Percentiles rank a stretch among this genome's conserved stretches.
phyloP scores from a whole-genome alignment of 2,113 vertebrate genomes.

The Scomber japonicus region DNA sequence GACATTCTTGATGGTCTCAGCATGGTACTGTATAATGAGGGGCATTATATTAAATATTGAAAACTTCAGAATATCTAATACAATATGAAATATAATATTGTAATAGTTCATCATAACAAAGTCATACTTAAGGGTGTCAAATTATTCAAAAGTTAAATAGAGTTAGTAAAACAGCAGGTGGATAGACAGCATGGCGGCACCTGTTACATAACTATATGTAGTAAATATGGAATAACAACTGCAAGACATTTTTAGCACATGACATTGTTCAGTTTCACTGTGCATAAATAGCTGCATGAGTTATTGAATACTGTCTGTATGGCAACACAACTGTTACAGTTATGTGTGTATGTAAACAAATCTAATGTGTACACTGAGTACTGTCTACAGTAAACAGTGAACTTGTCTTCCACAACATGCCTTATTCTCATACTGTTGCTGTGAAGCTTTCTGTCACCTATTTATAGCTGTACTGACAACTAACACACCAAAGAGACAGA shows the following conservation, averaged over 20 bases:
- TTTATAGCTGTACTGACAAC: conserved; percentile 71
- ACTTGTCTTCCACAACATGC: background rate
- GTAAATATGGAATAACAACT: conserved; percentile 38
- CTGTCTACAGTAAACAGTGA: conserved; percentile 13
- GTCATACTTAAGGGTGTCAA: background rate
- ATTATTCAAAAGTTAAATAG: background rate
- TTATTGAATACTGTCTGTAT: background rate
- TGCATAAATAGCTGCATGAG: conserved; percentile 41
- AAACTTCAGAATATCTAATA: background rate
- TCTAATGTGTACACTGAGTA: background rate
- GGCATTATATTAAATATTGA: background rate
- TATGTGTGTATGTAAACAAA: background rate
- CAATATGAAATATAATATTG: background rate
- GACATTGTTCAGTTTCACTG: conserved; percentile 34
- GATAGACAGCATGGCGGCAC: background rate
- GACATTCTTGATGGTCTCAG: conserved; percentile 95
- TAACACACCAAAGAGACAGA: conserved; percentile 58
- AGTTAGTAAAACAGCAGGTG: conserved; percentile 26
- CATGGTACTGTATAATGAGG: conserved; percentile 89
- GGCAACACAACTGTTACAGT: background rate
- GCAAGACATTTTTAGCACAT: conserved; percentile 51
- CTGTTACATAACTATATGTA: conserved; percentile 18
- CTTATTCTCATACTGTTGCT: conserved; percentile 43
- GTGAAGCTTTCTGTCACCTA: conserved; percentile 52
- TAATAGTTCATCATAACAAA: background rate